A percentile compares a stretch with the other conserved stretches of the same genome.
Conservation (phyloP, 2,888 invertebrate species). For the Notodromas monacha region DNA sequence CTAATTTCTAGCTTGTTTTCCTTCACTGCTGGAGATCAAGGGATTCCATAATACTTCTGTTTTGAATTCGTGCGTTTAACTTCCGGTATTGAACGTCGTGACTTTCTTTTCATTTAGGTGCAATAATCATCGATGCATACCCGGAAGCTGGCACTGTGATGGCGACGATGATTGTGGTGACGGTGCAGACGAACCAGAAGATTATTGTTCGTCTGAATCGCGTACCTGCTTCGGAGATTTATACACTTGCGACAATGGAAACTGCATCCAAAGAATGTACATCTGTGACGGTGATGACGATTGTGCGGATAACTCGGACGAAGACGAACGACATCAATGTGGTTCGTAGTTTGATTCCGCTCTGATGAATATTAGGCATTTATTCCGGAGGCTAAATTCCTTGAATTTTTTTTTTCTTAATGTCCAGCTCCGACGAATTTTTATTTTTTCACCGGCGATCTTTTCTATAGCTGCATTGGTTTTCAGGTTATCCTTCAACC, state of each 20-base stretch:
- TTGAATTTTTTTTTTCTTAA: too few species aligned
- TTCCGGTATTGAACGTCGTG: too few species aligned
- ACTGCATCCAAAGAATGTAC: constrained; percentile 74
- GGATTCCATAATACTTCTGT: constrained; percentile 8
- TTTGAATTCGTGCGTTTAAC: too few species aligned
- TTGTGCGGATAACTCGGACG: constrained; percentile 71
- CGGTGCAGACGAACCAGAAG: constrained; percentile 62
- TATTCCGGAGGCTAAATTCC: too few species aligned
- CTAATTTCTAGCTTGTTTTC: too few species aligned
- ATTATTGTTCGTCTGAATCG: constrained; percentile 67
- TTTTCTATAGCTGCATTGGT: too few species aligned
- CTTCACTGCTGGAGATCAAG: background rate
- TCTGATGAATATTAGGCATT: too few species aligned
- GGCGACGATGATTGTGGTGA: constrained; percentile 77
- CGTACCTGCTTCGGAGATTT: constrained; percentile 77
- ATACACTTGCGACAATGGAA: constrained; percentile 82
- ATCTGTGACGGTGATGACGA: constrained; percentile 85
- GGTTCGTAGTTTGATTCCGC: constrained; percentile 19
- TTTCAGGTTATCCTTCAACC: too few species aligned
- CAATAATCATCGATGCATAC: constrained; percentile 70
- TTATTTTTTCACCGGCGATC: too few species aligned
- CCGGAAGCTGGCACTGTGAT: constrained; percentile 86
- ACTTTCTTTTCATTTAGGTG: too few species aligned
- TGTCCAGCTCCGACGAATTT: too few species aligned
- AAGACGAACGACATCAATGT: constrained; percentile 61